Evolutionary conservation across 2,113 vertebrate species (phyloP).

Genomic region (Xiphorhynchus elegans): DNA sequence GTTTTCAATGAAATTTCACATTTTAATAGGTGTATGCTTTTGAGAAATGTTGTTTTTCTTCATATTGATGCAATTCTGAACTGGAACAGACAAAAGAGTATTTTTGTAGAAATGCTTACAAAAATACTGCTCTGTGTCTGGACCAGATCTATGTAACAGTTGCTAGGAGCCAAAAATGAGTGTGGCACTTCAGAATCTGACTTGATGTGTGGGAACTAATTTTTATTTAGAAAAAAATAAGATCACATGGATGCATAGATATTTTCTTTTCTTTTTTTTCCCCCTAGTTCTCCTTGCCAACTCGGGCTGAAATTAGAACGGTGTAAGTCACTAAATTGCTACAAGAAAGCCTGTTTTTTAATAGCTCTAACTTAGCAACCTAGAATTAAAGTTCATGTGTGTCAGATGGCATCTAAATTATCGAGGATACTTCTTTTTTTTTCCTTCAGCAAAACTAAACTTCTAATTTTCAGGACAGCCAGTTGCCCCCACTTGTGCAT

Average conservation of each 20-base stretch:
- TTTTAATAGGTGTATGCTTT: not conserved
- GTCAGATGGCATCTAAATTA: not conserved
- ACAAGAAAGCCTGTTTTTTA: constrained; percentile 4
- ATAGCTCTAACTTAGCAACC: constrained; percentile 11
- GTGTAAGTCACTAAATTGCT: not conserved
- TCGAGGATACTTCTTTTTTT: not conserved
- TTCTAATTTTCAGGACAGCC: not conserved
- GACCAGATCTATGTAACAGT: constrained; percentile 23
- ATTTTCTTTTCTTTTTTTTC: not conserved
- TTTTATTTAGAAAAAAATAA: constrained; percentile 48
- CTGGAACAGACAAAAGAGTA: not conserved
- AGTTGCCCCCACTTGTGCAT: not conserved
- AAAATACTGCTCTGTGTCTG: constrained; percentile 43
- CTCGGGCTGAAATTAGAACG: constrained; percentile 35
- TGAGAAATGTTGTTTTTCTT: not conserved
- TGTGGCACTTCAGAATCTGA: constrained; percentile 20
- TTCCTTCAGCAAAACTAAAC: not conserved
- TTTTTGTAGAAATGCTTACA: not conserved
- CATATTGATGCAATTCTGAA: not conserved
- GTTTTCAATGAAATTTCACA: not conserved
- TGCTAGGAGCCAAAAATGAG: constrained; percentile 51
- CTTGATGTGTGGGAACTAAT: constrained; percentile 40
- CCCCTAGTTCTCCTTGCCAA: not conserved
- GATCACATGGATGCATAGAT: not conserved
- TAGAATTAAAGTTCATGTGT: constrained; percentile 6